These are phyloP conservation scores for Odocoileus hemionus DNA, from an alignment of 2,113 vertebrate species.

Conservation along the genomic window DNA sequence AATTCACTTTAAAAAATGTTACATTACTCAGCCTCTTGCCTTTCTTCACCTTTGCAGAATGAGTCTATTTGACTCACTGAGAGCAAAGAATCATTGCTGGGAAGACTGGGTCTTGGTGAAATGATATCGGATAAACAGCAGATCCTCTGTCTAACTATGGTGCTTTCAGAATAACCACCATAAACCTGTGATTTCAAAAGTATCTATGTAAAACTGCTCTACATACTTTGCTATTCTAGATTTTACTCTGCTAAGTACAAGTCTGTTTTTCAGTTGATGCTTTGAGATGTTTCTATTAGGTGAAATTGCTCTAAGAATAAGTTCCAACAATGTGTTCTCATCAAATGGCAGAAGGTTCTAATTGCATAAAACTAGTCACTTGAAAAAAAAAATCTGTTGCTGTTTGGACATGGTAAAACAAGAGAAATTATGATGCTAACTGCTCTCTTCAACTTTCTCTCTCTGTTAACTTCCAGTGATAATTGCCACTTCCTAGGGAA, in stretches of 20 bases:
- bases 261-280: background rate
- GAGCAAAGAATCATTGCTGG: background rate
- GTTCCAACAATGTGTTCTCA: background rate
- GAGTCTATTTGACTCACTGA: background rate
- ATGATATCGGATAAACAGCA: background rate
- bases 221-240: background rate
- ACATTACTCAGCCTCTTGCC: background rate
- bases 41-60: background rate
- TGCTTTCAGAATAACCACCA: background rate
- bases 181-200: background rate
- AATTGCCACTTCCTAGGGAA: conserved; percentile 40
- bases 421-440: conserved; percentile 35
- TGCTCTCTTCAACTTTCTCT: conserved; percentile 28
- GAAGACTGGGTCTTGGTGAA: background rate
- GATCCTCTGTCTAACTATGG: background rate
- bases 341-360: background rate
- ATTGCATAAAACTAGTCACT: conserved; percentile 26
- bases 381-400: background rate
- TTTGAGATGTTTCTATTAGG: background rate
- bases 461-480: conserved; percentile 6
- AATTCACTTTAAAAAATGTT: background rate
- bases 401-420: background rate
- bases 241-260: background rate
- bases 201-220: background rate
- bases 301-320: background rate